Evolutionary conservation across 2,888 invertebrate species (phyloP), one percentile per base, ranked within the genome.

Genomic region (Urechis unicinctus): DNA sequence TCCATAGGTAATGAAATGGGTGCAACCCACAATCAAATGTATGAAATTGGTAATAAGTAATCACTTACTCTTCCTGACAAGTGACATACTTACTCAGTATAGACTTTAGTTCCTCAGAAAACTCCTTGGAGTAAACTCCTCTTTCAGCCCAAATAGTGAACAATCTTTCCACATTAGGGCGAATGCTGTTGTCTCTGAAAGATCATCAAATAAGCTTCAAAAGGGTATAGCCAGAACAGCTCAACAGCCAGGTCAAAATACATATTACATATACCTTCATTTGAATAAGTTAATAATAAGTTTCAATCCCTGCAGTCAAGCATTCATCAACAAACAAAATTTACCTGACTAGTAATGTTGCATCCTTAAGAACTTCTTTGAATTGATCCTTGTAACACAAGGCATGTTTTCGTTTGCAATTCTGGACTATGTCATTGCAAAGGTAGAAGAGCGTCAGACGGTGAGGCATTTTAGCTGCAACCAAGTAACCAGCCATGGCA

Each of bases 341-440:
- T 58, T 67, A 80, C 80, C 76, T 73, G 44, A 80, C 75, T 53
- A 75, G 67, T 13, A 90, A 88, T 5, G 91, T 90, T 2, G 95
- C 95, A 73, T 92, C 88, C 76, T 91, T 91, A 52, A 96, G 81
- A 56, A 91, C 89, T 42, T 89, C 88, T 42, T 91, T 91, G 89
- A 94, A 96, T 68, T 91, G 89, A 67, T 91, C 91, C 64, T 91
- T 89, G 46, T 72, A 75, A 41, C 74, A 61, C 72, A 88, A 88
- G 60, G 88, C 89, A 58, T 76, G 71, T 78, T 93, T 93, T 67
- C 92, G 83, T 75, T 93, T 94, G 62, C 93, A 91, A 77, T 94
- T 94, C 77, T 96, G 96, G 66, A 96, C 91, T 53, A 96, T 94
- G 84, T 96, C 96, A 80, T 96, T 96, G 22, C 95, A 94, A 73